These are phyloP conservation scores for Ectemnius continuus DNA, from an alignment of 2,888 invertebrate species.

Conservation along the genomic window DNA sequence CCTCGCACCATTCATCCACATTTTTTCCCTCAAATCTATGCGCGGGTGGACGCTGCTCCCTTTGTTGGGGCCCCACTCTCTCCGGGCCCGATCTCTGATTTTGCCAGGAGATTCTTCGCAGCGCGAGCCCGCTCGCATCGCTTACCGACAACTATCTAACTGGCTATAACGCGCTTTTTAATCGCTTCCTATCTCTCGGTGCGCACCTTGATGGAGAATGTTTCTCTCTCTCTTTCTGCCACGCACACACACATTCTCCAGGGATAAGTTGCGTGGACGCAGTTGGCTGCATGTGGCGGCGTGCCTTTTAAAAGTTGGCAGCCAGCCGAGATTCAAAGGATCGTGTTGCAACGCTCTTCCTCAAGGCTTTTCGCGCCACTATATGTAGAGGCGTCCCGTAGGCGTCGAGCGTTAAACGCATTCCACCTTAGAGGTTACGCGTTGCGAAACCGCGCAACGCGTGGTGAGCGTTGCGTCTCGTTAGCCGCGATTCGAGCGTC, in stretches of 20 bases:
- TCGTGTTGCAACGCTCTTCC: conserved; percentile 77
- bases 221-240: no score
- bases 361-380: conserved; percentile 74
- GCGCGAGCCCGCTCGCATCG: no score
- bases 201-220: no score
- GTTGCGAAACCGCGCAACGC: conserved; percentile 70
- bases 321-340: conserved; percentile 75
- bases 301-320: conserved; percentile 69
- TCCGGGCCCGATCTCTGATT: background rate
- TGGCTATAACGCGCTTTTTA: no score
- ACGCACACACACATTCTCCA: background rate
- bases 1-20: conserved; percentile 46
- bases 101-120: conserved; percentile 2
- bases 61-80: background rate
- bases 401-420: conserved; percentile 78
- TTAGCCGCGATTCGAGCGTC: conserved; percentile 75
- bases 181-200: no score
- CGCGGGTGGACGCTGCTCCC: background rate
- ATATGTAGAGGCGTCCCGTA: conserved; percentile 75
- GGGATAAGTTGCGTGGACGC: conserved; percentile 12
- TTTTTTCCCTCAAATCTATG: conserved; percentile 24
- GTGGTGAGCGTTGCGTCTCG: conserved; percentile 67
- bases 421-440: conserved; percentile 77
- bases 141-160: no score
- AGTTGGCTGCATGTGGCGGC: background rate